These are phyloP conservation scores for Leptopilina myrica DNA, from an alignment of 2,888 invertebrate species.

Conservation along the genomic window DNA sequence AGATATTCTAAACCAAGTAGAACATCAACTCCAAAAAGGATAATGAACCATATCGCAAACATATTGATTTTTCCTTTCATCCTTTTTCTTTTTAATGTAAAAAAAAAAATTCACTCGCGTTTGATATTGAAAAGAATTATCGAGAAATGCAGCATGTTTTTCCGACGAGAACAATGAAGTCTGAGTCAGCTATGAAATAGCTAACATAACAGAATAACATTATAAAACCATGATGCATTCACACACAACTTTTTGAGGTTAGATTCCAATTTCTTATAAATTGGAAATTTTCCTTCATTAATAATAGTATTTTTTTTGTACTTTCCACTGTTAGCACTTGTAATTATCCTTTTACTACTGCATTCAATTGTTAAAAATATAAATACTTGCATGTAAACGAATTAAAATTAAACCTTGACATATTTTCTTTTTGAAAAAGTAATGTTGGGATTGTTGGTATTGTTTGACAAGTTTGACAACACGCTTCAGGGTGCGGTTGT, in stretches of 20 bases:
- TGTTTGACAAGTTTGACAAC: background rate
- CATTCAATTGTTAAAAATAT: background rate
- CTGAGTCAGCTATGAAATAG: conserved; percentile 31
- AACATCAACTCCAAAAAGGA: conserved; percentile 42
- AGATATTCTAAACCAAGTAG: conserved; percentile 56
- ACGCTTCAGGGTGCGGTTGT: conserved; percentile 7
- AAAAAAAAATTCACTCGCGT: background rate
- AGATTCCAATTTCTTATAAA: background rate
- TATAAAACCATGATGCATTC: background rate
- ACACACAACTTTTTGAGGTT: background rate
- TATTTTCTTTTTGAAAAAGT: background rate
- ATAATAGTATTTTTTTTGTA: background rate
- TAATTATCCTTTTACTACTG: background rate
- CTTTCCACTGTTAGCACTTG: background rate
- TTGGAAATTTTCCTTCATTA: background rate
- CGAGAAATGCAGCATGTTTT: background rate
- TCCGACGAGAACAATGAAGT: conserved; percentile 25
- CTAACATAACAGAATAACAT: background rate
- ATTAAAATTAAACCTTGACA: background rate
- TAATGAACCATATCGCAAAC: conserved; percentile 21
- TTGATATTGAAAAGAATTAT: background rate
- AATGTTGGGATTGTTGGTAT: too few relatives aligned
- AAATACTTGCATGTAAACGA: background rate
- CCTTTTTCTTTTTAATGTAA: too few relatives aligned
- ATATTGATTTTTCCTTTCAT: conserved; percentile 16